phyloP scores from a whole-genome alignment of 1,140 invertebrate genomes.

The Neodiprion fabricii region DNA sequence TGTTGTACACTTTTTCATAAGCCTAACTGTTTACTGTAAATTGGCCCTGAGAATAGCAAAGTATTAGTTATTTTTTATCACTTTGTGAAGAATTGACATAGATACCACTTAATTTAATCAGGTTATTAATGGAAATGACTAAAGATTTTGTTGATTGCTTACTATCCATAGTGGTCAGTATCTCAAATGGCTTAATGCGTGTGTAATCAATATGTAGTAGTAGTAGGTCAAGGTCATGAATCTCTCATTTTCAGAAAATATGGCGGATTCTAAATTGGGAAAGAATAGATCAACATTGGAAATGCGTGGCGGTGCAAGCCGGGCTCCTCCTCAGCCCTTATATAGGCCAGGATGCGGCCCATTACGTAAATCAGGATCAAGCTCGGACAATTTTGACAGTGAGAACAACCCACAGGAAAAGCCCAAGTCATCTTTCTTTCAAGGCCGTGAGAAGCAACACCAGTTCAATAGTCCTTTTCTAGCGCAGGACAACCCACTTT shows the following conservation, averaged over 20 bases:
- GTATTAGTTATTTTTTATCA: neutral
- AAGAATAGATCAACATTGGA: conserved; percentile 40
- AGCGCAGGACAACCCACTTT: conserved; percentile 31
- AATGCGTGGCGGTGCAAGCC: conserved; percentile 47
- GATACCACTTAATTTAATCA: neutral
- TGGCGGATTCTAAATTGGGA: conserved; percentile 36
- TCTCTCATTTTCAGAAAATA: conserved; percentile 27
- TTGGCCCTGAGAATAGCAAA: no score
- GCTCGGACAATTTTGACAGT: conserved; percentile 56
- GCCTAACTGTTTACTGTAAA: no score
- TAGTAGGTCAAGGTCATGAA: neutral
- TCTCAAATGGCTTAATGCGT: conserved; percentile 8
- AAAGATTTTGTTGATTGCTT: conserved; percentile 13
- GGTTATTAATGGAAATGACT: conserved; percentile 4
- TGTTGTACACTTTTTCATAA: no score
- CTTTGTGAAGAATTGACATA: neutral
- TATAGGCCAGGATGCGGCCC: conserved; percentile 71
- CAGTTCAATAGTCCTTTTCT: conserved; percentile 37
- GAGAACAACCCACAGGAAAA: conserved; percentile 53
- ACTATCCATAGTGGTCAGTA: conserved; percentile 12
- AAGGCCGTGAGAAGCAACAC: conserved; percentile 47
- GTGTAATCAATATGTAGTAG: conserved; percentile 3
- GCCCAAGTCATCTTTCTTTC: conserved; percentile 46
- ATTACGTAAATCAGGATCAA: conserved; percentile 62
- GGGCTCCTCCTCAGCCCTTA: conserved; percentile 61